These are phyloP conservation scores for Geotrupes spiniger DNA, from an alignment of 2,888 invertebrate species.

Conservation along the genomic window DNA sequence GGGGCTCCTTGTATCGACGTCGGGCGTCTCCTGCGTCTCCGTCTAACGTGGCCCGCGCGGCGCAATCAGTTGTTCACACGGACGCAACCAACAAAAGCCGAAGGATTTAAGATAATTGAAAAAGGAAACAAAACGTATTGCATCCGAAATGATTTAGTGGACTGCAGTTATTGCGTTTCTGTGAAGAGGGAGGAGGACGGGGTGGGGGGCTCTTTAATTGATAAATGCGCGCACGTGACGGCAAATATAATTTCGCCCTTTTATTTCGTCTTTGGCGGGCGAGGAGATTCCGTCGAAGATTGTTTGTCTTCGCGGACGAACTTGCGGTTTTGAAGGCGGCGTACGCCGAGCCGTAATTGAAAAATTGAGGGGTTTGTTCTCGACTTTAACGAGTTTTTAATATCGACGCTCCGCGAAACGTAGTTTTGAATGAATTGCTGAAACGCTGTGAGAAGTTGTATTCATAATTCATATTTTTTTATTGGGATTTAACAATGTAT, in stretches of 20 bases:
- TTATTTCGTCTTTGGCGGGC: constrained; percentile 10
- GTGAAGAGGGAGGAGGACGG: constrained; percentile 31
- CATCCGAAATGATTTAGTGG: constrained; percentile 45
- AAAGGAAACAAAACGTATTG: constrained; percentile 43
- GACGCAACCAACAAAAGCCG: constrained; percentile 14
- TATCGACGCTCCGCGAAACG: no score
- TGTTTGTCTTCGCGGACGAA: neutral
- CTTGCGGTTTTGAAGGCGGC: constrained; percentile 1
- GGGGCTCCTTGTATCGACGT: neutral
- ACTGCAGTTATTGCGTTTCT: constrained; percentile 40
- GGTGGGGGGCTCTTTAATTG: constrained; percentile 41
- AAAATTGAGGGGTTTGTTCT: constrained; percentile 20
- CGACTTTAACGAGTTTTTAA: no score
- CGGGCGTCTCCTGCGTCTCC: constrained; percentile 4
- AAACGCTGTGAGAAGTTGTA: no score
- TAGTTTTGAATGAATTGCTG: constrained; percentile 1
- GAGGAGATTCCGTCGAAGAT: constrained; percentile 7
- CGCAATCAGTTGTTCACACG: constrained; percentile 9
- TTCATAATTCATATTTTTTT: no score
- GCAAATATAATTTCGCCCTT: constrained; percentile 30
- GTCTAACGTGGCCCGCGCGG: neutral
- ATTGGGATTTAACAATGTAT: no score
- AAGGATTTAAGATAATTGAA: constrained; percentile 30
- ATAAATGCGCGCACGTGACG: constrained; percentile 45
- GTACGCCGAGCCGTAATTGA: constrained; percentile 21